Percentiles rank a stretch among this genome's conserved stretches.
Evolutionary conservation across 2,888 invertebrate species (phyloP).

Genomic region (Galeopsomyia nigrocyanea): DNA sequence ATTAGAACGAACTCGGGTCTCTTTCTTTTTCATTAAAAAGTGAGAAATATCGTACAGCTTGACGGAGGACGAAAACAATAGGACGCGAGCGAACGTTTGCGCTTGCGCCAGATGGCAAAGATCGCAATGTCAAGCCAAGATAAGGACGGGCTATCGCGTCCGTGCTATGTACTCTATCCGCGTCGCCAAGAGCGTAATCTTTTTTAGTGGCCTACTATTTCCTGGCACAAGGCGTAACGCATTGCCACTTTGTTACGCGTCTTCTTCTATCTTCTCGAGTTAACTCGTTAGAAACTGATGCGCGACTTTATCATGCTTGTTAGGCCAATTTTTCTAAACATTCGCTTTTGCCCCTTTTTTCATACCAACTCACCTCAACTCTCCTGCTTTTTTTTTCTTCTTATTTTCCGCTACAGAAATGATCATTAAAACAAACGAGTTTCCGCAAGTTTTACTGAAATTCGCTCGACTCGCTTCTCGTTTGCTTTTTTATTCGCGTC

Average conservation of each 20-base stretch:
- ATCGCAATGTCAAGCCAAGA: constrained; percentile 1
- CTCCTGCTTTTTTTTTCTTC: neutral
- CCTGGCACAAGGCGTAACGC: neutral
- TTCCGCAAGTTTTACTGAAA: neutral
- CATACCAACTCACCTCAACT: neutral
- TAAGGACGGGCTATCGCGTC: no score
- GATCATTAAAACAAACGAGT: constrained; percentile 26
- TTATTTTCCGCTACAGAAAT: constrained; percentile 14
- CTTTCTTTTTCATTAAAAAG: no score
- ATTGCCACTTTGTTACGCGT: constrained; percentile 32
- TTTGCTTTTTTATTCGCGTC: no score
- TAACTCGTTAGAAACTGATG: constrained; percentile 45
- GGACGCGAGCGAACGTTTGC: constrained; percentile 22
- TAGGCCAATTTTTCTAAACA: constrained; percentile 23
- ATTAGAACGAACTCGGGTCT: no score
- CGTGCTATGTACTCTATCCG: neutral
- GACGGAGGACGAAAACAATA: no score
- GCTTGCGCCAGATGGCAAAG: constrained; percentile 24
- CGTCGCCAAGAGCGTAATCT: constrained; percentile 29
- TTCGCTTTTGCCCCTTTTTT: constrained; percentile 11
- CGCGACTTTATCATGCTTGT: constrained; percentile 33
- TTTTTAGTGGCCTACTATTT: constrained; percentile 17
- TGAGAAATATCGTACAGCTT: no score
- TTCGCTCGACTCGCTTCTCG: no score
- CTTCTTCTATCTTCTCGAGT: constrained; percentile 41